These are phyloP conservation scores for Aphelocoma coerulescens DNA, from an alignment of 2,113 vertebrate genomes.

Conservation along the genomic window DNA sequence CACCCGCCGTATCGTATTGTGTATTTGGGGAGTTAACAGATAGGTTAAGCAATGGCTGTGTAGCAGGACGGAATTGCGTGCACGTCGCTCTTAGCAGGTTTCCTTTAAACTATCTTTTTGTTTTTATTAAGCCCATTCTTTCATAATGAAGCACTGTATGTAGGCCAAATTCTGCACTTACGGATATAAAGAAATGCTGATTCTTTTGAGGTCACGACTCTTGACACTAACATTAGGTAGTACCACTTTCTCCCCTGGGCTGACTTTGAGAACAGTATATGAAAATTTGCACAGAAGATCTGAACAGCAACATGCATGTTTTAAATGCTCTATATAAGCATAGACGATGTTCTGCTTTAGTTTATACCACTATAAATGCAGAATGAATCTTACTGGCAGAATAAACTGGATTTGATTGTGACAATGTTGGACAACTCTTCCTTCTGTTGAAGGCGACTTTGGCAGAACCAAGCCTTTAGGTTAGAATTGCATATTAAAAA, in stretches of 20 bases:
- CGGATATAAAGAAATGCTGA: not conserved
- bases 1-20: not conserved
- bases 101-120: not conserved
- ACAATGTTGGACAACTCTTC: not conserved
- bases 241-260: not conserved
- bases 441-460: not conserved
- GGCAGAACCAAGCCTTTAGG: constrained; percentile 8
- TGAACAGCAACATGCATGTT: not conserved
- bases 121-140: not conserved
- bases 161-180: not conserved
- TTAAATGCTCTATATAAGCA: not conserved
- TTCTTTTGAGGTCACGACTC: not conserved
- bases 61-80: accelerated
- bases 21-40: not conserved
- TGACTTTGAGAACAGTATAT: not conserved
- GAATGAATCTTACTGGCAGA: not conserved
- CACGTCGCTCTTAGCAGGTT: not conserved
- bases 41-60: not conserved
- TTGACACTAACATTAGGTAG: not conserved
- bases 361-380: not conserved
- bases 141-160: not conserved
- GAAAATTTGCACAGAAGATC: not conserved
- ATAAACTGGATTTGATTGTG: not conserved
- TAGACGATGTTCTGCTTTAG: not conserved
- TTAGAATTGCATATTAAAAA: not conserved